Base-by-base conservation (phyloP, 2,888 invertebrate species). In the Oscheius sp. region DNA sequence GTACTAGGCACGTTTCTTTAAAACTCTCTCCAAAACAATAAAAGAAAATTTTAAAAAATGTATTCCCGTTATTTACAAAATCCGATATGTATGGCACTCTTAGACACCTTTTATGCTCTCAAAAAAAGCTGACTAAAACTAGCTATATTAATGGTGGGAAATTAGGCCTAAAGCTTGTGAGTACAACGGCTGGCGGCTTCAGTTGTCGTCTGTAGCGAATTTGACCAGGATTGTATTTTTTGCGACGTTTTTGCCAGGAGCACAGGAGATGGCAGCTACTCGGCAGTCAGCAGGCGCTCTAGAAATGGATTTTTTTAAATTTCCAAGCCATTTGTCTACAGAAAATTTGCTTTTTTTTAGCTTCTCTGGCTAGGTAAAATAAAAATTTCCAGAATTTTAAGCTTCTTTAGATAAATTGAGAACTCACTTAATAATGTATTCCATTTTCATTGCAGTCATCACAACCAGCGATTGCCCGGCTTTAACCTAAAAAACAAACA, bases 401-500 rank as follows among this genome's bases (percentile, higher is more conserved):
- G n/a, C n/a, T n/a, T n/a, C n/a, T n/a, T n/a, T n/a, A n/a, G n/a
- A n/a, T n/a, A n/a, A n/a, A n/a, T n/a, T n/a, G 27, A 6, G 3
- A 5, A 5, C 48, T 31, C n/a, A 65, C 65, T 68, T 68, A 15
- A 98, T 92, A 15, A 95, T 92, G 87, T 96, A 93, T 90, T 98
- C 98, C 98, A 99, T 99, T 90, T 99, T 98, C 98, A 98, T 98
- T 0, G 98, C 98, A 76, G 96, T 95, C 86, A 98, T 92, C 50
- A 96, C 92, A 72, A 96, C 92, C 2, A 99, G 89, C 0, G 93
- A 92, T 86, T 97, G 95, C 0, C 96, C 96, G 23, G 66, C 50
- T 10, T 70, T 75, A 4, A 78, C 78, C 73, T 72, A 20, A 20
- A 70, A 65, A 6, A 53, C 34, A 34, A 17, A 6, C 17, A 6